Base-by-base conservation (phyloP, 2,113 vertebrate species). In the Otolemur garnettii region DNA sequence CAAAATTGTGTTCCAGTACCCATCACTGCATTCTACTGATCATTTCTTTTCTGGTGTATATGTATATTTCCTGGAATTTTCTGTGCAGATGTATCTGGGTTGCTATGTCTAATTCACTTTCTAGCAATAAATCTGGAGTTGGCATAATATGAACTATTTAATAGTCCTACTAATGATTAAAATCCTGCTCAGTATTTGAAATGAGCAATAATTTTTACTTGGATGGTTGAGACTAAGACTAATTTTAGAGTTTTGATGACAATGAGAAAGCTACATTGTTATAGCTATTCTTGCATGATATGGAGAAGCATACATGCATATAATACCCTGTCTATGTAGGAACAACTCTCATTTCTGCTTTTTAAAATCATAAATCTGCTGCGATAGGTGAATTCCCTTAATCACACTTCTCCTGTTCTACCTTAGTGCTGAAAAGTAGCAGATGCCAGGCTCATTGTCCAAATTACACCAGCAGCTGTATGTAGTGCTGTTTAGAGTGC, bases 401-500 rank as follows among this genome's bases (percentile, higher is more conserved):
- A 92, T 98, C 93, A 91, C 4, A 45, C 53, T 96, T 92, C 71
- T 69, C 68, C 90, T 96, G 84, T 91, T 98, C 95, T 55, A 38
- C 88, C 64, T 97, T 98, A 96, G 96, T 93, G 94, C 94, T 97
- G 97, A 97, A 98, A 98, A 71, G 97, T 92, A 97, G 90, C 75
- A 64, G 92, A 72, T 95, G 84, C 92, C 50, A 68, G 64, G 82
- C 95, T 98, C 95, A 96, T 90, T 89, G 96, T 95, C 95, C 94
- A 98, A 97, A 98, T 98, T 95, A 98, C 78, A 96, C 84, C 92
- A 91, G 83, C 26, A 95, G 83, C 38, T 95, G 90, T 93, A 90
- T n/a, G 66, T 94, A 80, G 13, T 72, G 91, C 84, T 97, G 35
- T 96, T 96, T 93, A 94, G 91, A 62, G 93, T 96, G 45, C 91